Evolutionary conservation across 2,113 vertebrate species (phyloP).

Genomic region (Larimichthys crocea): DNA sequence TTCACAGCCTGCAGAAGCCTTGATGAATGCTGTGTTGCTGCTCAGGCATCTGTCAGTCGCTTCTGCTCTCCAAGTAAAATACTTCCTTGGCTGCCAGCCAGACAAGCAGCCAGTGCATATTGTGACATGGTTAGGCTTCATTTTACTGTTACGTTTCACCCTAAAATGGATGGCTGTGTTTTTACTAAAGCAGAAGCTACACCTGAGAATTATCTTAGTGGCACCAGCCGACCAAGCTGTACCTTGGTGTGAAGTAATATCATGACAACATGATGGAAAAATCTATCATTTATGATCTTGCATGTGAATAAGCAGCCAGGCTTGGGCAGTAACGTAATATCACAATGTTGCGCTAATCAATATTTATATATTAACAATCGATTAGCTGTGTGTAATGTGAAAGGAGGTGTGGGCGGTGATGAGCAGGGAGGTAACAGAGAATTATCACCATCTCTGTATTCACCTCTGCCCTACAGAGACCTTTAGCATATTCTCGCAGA

Average conservation of each 20-base stretch:
- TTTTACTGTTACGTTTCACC: constrained; percentile 25
- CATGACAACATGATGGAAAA: background rate
- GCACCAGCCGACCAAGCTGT: background rate
- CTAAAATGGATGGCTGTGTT: constrained; percentile 22
- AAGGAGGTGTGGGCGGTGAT: background rate
- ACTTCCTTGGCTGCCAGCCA: constrained; percentile 53
- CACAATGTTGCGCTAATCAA: background rate
- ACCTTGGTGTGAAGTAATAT: background rate
- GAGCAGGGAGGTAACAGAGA: background rate
- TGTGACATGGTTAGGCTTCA: constrained; percentile 23
- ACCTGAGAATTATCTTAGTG: background rate
- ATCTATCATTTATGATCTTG: background rate
- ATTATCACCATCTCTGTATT: background rate
- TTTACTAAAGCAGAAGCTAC: constrained; percentile 3
- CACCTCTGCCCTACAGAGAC: background rate
- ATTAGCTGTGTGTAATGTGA: background rate
- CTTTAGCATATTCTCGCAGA: background rate
- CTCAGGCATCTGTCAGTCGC: constrained; percentile 70
- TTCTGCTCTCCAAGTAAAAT: constrained; percentile 63
- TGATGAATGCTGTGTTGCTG: constrained; percentile 65
- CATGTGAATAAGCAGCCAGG: background rate
- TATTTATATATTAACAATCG: background rate
- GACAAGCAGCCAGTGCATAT: constrained; percentile 9
- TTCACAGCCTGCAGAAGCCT: constrained; percentile 53
- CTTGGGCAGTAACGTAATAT: background rate